Conservation (phyloP, 1,140 invertebrate genomes). For the Dinothrombium tinctorium region DNA sequence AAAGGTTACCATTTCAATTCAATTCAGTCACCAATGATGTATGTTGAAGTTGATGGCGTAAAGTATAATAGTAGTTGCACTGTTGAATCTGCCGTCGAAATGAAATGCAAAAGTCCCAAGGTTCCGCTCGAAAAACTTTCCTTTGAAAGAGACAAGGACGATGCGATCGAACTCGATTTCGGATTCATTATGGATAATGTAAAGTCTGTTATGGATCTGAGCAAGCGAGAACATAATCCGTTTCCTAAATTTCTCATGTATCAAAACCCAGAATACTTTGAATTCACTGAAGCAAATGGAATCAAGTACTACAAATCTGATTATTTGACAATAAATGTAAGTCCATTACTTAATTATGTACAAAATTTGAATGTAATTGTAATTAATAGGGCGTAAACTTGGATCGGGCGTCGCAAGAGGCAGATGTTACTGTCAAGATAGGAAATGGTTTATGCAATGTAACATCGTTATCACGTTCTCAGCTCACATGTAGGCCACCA, state of each 20-base stretch:
- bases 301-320: constrained; percentile 87
- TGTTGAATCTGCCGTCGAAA: constrained; percentile 38
- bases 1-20: constrained; percentile 63
- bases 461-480: constrained; percentile 61
- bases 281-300: constrained; percentile 50
- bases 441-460: constrained; percentile 74
- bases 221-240: constrained; percentile 21
- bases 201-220: constrained; percentile 50
- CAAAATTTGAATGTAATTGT: background rate
- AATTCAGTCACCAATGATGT: constrained; percentile 72
- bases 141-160: constrained; percentile 32
- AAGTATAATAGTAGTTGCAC: constrained; percentile 44
- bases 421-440: constrained; percentile 67
- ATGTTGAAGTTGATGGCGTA: constrained; percentile 52
- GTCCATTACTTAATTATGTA: background rate
- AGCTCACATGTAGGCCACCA: constrained; percentile 72
- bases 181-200: constrained; percentile 92
- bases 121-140: constrained; percentile 33
- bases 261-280: constrained; percentile 67
- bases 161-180: constrained; percentile 51
- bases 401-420: constrained; percentile 64
- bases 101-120: constrained; percentile 62
- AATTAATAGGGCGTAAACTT: constrained; percentile 46
- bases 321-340: constrained; percentile 70
- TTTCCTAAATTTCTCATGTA: constrained; percentile 52